Evolutionary conservation across 2,113 vertebrate genomes (phyloP).

Genomic region (Parotia lawesii): DNA sequence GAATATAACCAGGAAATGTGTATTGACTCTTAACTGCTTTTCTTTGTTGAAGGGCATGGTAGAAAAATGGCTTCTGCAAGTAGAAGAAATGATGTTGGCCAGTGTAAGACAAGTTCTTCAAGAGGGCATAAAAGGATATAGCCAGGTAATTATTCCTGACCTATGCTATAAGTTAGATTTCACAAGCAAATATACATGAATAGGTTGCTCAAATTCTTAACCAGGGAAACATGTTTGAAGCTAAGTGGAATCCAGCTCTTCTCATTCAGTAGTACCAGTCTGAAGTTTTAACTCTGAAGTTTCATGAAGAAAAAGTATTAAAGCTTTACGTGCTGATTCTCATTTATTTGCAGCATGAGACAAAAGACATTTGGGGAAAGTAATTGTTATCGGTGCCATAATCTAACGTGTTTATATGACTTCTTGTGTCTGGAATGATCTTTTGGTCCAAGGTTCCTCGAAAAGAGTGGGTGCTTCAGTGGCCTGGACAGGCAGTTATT

Average conservation of each 20-base stretch:
- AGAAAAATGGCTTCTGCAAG: slow-evolving; percentile 90
- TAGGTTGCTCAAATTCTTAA: not conserved
- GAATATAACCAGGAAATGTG: not conserved
- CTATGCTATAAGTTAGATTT: not conserved
- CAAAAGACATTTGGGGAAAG: not conserved
- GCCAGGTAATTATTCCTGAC: slow-evolving; percentile 70
- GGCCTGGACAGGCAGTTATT: slow-evolving; percentile 93
- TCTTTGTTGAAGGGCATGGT: slow-evolving; percentile 83
- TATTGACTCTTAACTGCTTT: not conserved
- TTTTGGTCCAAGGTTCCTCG: slow-evolving; percentile 77
- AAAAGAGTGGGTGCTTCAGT: slow-evolving; percentile 88
- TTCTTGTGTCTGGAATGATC: not conserved
- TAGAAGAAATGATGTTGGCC: slow-evolving; percentile 84
- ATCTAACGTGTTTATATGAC: not conserved
- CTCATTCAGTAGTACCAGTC: not conserved
- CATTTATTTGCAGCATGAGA: not conserved
- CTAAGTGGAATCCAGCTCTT: not conserved
- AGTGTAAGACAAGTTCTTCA: slow-evolving; percentile 81
- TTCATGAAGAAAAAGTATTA: not conserved
- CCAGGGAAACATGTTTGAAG: not conserved
- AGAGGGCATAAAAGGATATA: slow-evolving; percentile 77
- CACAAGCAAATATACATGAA: not conserved
- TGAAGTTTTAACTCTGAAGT: not conserved
- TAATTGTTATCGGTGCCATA: not conserved
- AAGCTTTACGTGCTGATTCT: not conserved